These are phyloP conservation scores for Drosophila virilis DNA, from an alignment of 1,140 invertebrate species.

Conservation along the genomic window DNA sequence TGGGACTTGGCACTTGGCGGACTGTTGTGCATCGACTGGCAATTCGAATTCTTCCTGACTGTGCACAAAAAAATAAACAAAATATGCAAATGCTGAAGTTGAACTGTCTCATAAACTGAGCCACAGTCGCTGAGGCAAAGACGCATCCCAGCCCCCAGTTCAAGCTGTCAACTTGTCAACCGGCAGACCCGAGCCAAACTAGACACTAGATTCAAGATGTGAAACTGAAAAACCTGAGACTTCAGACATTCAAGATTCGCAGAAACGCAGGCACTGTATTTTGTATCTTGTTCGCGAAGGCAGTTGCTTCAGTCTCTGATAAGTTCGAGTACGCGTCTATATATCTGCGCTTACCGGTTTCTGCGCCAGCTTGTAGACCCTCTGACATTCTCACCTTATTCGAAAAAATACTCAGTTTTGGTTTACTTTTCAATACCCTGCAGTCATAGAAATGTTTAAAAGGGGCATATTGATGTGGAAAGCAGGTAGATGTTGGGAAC, in stretches of 20 bases:
- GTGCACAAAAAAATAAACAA: constrained; percentile 13
- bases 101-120: constrained; percentile 55
- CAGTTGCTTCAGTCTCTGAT: constrained; percentile 17
- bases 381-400: constrained; percentile 17
- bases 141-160: background rate
- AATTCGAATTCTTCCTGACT: constrained; percentile 51
- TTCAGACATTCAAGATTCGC: constrained; percentile 6
- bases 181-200: background rate
- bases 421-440: constrained; percentile 3
- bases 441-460: background rate
- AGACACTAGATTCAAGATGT: constrained; percentile 15
- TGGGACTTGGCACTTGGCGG: constrained; percentile 13
- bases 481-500: background rate
- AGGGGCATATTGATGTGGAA: background rate
- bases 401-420: background rate
- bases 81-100: constrained; percentile 67
- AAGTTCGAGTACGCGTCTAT: constrained; percentile 9
- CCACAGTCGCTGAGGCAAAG: constrained; percentile 13
- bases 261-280: background rate
- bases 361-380: constrained; percentile 1
- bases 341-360: constrained; percentile 17
- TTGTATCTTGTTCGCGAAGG: background rate
- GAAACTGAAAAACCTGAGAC: constrained; percentile 9
- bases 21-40: constrained; percentile 14
- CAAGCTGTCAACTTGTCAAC: background rate